These are phyloP conservation scores for Centropus unirufus DNA, from an alignment of 2,113 vertebrate species.

Conservation along the genomic window DNA sequence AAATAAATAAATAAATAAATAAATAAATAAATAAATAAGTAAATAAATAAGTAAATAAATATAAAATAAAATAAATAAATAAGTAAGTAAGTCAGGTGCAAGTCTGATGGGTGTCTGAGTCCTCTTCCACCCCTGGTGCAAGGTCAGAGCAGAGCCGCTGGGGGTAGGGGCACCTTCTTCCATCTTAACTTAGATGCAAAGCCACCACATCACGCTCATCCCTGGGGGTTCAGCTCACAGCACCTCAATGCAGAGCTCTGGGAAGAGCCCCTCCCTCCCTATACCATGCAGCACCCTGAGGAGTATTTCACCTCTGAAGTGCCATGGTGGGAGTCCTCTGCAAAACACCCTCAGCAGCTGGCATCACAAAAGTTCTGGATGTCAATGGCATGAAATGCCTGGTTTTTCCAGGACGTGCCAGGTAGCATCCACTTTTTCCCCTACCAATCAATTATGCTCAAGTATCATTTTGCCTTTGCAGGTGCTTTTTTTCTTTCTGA, in stretches of 20 bases:
- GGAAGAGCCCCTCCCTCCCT: neutral
- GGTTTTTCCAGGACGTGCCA: neutral
- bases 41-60: too few relatives aligned
- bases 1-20: too few relatives aligned
- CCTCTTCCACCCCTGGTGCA: accelerated
- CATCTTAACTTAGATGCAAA: neutral
- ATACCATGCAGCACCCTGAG: neutral
- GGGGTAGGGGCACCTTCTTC: neutral
- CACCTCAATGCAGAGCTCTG: accelerated
- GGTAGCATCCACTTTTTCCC: neutral
- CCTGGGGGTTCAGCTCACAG: neutral
- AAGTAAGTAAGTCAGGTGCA: neutral
- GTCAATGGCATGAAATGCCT: accelerated
- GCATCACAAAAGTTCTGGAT: accelerated
- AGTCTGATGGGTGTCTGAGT: neutral
- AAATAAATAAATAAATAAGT: too few relatives aligned
- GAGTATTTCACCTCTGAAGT: neutral
- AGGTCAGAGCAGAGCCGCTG: neutral
- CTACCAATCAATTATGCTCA: neutral
- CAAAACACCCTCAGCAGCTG: accelerated
- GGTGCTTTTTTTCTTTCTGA: neutral
- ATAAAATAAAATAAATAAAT: too few relatives aligned
- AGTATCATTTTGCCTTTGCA: neutral
- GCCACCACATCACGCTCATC: accelerated
- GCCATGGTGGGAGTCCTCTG: accelerated